Evolutionary conservation across 2,113 vertebrate genomes (phyloP), one percentile per base, ranked within the genome.

Genomic region (Hemiprocne comata): DNA sequence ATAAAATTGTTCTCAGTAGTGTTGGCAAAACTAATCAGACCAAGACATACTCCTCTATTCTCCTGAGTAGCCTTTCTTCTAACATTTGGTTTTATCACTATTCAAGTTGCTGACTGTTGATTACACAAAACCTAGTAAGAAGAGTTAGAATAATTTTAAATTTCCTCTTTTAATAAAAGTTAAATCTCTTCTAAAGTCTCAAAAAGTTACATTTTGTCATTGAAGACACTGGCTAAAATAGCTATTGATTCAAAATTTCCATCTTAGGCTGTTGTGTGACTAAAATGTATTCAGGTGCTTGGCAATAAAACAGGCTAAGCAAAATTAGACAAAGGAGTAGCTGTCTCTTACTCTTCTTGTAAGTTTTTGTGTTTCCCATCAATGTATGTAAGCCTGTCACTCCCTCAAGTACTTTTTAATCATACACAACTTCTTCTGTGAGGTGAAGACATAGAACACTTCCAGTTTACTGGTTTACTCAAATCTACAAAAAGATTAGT

Each of bases 401-500:
- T 93, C 70, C 50, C 36, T 76, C 75, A 79, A 54, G 58, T 8
- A 24, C 13, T 79, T 7, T 82, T 90, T 72, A 85, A 79, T 94
- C 58, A 54, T 88, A 61, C 16, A 64, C 20, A 60, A 9, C 13
- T 80, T 38, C n/a, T 88, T 16, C 50, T 77, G 54, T 70, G 67
- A 86, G 24, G 17, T 54, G 82, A 76, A 87, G 31, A 53, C 2
- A 5, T 7, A 85, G 53, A 87, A 72, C 16, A 31, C 24, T 50
- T 29, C 2, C 10, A 38, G 38, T 82, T 58, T 81, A 69, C 74
- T 44, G 21, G 71, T 78, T 85, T 85, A 67, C 60, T 65, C 67
- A 90, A 85, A 83, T 54, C 72, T 76, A 58, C 83, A 80, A 66
- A 88, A 42, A 92, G 42, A 81, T 92, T 92, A 93, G 25, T 55